Percentiles rank a stretch among this genome's conserved stretches.
Conservation (phyloP, 2,888 invertebrate species). For the Anorthoa munda region DNA sequence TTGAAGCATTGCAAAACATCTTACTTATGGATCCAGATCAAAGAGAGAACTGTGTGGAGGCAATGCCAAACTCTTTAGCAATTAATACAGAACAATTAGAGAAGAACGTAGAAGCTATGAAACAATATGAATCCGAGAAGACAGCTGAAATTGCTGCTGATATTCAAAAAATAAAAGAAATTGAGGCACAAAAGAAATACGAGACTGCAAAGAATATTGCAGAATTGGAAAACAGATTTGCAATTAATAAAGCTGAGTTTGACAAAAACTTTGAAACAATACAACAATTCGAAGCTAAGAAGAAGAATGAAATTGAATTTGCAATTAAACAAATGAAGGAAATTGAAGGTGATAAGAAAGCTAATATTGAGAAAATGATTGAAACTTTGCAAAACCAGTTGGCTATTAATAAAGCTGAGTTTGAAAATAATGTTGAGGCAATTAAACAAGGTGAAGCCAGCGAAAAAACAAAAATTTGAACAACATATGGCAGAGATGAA, state of each 20-base stretch:
- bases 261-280: conserved; percentile 14
- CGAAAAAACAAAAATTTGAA: neutral
- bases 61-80: conserved; percentile 34
- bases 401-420: neutral
- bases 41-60: neutral
- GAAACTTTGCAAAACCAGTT: conserved; percentile 18
- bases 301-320: conserved; percentile 15
- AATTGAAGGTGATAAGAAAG: conserved; percentile 31
- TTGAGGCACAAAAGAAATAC: conserved; percentile 35
- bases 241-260: conserved; percentile 4
- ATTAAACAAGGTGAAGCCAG: conserved; percentile 8
- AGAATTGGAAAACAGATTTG: conserved; percentile 13
- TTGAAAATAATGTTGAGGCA: conserved; percentile 9
- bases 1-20: conserved; percentile 34
- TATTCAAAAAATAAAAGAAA: conserved; percentile 11
- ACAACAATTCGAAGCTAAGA: conserved; percentile 20
- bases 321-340: conserved; percentile 23
- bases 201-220: conserved; percentile 29
- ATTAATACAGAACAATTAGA: conserved; percentile 19
- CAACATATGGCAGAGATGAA: neutral
- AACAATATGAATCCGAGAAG: conserved; percentile 33
- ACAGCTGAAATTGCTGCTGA: conserved; percentile 15
- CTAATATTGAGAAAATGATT: conserved; percentile 5
- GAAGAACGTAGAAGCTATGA: conserved; percentile 33
- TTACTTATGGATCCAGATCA: conserved; percentile 20